Evolutionary conservation across 2,888 invertebrate genomes (phyloP).

Genomic region (Polydrusus pterygomalis): DNA sequence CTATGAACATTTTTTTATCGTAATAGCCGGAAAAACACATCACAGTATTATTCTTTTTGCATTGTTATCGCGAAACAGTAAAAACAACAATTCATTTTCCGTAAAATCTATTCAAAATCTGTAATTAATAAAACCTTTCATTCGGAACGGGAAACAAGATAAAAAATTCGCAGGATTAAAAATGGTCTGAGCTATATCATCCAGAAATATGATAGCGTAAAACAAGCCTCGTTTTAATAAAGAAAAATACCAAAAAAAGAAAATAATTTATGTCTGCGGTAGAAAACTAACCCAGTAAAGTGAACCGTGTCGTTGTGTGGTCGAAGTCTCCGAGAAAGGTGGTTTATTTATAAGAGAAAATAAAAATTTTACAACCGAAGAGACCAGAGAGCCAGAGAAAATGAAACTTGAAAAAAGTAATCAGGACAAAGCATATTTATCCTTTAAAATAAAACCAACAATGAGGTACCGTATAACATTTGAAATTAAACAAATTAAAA

Average conservation of each 20-base stretch:
- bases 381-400: background rate
- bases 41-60: too few species aligned
- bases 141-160: too few species aligned
- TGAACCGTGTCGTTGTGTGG: slow-evolving; percentile 22
- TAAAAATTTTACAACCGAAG: slow-evolving; percentile 11
- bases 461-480: background rate
- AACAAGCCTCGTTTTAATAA: background rate
- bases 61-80: too few species aligned
- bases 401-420: slow-evolving; percentile 23
- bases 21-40: too few species aligned
- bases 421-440: slow-evolving; percentile 13
- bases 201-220: background rate
- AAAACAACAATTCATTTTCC: too few species aligned
- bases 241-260: too few species aligned
- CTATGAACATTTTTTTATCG: too few species aligned
- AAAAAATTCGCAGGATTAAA: background rate
- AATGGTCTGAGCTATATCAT: background rate
- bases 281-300: slow-evolving; percentile 25
- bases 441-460: background rate
- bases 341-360: slow-evolving; percentile 23
- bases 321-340: slow-evolving; percentile 1
- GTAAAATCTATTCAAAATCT: too few species aligned
- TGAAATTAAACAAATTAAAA: too few species aligned
- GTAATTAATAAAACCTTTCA: too few species aligned
- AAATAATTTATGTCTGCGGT: slow-evolving; percentile 14